Conservation (phyloP, 30 jellyfish, hydroid and myxozoan genomes). For the Nemopilema nomurai region DNA sequence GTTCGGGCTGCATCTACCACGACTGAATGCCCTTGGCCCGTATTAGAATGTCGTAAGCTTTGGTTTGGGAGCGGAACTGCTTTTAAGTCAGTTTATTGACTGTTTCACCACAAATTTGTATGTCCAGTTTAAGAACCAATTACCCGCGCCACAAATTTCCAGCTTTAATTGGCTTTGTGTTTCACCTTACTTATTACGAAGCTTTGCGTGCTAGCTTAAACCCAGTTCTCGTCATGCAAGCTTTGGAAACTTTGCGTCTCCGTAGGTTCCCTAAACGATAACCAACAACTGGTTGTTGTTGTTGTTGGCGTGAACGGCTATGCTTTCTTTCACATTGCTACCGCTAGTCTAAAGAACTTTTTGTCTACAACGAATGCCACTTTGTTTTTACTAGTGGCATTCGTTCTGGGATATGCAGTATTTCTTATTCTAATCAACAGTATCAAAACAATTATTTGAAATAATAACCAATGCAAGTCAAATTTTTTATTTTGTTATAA, state of each 20-base stretch:
- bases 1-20: neutral
- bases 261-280: too few relatives aligned
- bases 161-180: neutral
- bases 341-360: too few relatives aligned
- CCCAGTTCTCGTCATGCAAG: neutral
- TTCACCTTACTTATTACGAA: neutral
- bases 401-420: too few relatives aligned
- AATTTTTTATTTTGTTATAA: too few relatives aligned
- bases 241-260: neutral
- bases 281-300: neutral
- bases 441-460: too few relatives aligned
- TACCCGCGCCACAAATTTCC: neutral
- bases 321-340: neutral
- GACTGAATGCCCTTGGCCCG: neutral
- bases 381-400: too few relatives aligned
- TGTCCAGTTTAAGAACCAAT: slow-evolving; percentile 16
- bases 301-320: neutral
- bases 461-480: too few relatives aligned
- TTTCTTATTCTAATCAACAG: too few relatives aligned
- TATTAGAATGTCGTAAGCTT: neutral
- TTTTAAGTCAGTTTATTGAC: slow-evolving; percentile 19
- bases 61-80: slow-evolving; percentile 25
- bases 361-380: too few relatives aligned
- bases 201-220: neutral
- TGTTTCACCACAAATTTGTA: slow-evolving; percentile 4